Conservation (phyloP, 2,113 vertebrate genomes). For the Climacteris rufus region DNA sequence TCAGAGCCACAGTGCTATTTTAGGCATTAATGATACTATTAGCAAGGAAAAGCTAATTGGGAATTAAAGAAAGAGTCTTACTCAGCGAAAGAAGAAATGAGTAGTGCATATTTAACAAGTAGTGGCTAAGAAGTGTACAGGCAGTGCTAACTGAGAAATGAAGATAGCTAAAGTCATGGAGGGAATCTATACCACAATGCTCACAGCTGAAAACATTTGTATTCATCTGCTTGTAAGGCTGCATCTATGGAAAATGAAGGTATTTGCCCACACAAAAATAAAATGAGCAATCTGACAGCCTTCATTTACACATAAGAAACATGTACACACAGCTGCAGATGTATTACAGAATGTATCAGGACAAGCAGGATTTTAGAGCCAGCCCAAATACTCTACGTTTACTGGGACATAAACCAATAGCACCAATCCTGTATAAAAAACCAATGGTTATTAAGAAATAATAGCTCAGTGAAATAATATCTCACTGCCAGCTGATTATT, state of each 20-base stretch:
- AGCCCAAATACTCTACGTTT: not conserved
- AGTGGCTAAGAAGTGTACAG: not conserved
- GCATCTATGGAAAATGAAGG: not conserved
- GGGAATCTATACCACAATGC: not conserved
- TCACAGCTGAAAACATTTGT: not conserved
- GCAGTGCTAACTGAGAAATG: not conserved
- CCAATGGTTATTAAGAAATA: not conserved
- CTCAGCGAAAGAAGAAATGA: not conserved
- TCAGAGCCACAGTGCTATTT: not conserved
- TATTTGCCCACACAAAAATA: not conserved
- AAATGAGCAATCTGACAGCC: not conserved
- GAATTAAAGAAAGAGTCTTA: not conserved
- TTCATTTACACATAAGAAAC: not conserved
- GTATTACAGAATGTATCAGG: not conserved
- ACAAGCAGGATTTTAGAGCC: not conserved
- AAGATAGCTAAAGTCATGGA: not conserved
- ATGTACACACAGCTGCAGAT: not conserved
- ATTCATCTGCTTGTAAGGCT: not conserved
- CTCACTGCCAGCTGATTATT: not conserved
- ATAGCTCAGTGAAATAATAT: not conserved
- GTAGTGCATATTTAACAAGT: not conserved
- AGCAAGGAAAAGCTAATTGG: not conserved
- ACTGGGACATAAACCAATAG: not conserved
- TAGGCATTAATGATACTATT: not conserved
- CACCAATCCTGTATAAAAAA: not conserved